Evolutionary conservation across 2,113 vertebrate genomes (phyloP).

Genomic region (Rhabdomys dilectus): DNA sequence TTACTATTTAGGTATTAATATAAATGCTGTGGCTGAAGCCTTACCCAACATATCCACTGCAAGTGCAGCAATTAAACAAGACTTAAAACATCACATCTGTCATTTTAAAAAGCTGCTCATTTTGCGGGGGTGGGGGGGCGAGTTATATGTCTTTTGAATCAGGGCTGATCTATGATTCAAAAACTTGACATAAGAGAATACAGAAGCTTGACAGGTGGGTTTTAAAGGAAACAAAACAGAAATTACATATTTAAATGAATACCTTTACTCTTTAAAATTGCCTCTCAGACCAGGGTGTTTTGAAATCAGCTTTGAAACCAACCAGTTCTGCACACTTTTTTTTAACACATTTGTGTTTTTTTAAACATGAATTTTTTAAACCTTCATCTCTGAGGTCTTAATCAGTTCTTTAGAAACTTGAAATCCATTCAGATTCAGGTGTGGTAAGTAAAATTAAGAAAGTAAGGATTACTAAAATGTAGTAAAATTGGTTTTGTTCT

Average conservation of each 20-base stretch:
- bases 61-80: constrained; percentile 14
- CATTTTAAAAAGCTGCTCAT: background rate
- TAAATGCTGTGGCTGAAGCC: background rate
- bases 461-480: background rate
- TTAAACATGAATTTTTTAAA: no score
- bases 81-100: background rate
- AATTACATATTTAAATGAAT: background rate
- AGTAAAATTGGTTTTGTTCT: background rate
- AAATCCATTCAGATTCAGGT: background rate
- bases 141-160: constrained; percentile 9
- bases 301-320: constrained; percentile 43
- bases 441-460: background rate
- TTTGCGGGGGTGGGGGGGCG: background rate
- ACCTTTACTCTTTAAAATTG: constrained; percentile 13
- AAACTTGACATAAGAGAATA: background rate
- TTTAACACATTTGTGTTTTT: background rate
- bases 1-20: constrained; percentile 15
- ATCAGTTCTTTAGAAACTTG: background rate
- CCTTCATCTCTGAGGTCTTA: background rate
- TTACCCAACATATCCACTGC: background rate
- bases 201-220: background rate
- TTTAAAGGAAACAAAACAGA: background rate
- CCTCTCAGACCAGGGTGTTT: background rate
- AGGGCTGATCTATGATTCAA: background rate
- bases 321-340: constrained; percentile 33